phyloP scores from a whole-genome alignment of 2,113 vertebrate genomes.

The Enhydra lutris region DNA sequence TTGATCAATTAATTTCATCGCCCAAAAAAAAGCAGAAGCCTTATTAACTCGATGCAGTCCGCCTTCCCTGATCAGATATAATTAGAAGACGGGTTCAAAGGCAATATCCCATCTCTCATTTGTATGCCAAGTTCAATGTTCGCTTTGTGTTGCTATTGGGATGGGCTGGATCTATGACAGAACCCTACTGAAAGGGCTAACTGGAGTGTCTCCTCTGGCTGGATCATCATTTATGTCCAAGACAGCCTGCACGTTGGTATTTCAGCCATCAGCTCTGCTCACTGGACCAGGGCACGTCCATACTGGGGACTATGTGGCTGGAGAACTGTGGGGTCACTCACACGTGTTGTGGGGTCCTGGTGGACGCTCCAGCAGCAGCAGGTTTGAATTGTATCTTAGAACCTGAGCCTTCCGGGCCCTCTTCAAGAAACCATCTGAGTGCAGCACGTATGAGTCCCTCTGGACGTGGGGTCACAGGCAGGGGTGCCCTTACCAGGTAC shows the following conservation, averaged over 20 bases:
- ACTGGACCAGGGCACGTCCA: neutral
- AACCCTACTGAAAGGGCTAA: neutral
- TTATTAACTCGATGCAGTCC: neutral
- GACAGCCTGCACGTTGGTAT: neutral
- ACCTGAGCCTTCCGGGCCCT: neutral
- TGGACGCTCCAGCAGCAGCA: neutral
- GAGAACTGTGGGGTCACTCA: neutral
- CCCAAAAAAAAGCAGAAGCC: neutral
- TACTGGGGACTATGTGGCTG: neutral
- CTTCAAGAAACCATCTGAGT: neutral
- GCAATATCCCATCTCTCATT: neutral
- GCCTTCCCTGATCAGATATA: neutral
- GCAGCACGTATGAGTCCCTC: fast-evolving
- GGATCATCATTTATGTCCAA: neutral
- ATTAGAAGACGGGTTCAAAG: neutral
- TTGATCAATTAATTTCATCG: neutral
- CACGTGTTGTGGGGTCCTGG: fast-evolving
- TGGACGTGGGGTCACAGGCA: neutral
- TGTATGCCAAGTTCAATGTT: neutral
- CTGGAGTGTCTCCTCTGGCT: neutral
- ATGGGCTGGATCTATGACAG: neutral
- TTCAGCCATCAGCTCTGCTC: neutral
- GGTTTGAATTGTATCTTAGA: neutral
- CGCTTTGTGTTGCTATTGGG: neutral
- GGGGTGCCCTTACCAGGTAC: neutral